Conservation (phyloP, 2,113 vertebrate genomes). For the Oreotrochilus melanogaster region DNA sequence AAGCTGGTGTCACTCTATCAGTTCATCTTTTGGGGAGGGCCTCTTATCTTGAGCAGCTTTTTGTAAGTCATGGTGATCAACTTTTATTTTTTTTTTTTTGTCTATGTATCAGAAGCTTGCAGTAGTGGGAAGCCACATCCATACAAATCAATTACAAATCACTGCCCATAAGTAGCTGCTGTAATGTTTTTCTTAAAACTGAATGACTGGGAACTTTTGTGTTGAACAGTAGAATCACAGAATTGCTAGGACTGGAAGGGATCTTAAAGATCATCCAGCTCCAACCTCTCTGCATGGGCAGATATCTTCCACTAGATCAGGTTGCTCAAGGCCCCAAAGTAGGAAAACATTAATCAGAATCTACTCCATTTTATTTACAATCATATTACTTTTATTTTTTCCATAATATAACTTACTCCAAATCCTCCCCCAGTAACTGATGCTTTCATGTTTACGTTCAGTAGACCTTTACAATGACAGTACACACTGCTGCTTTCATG, state of each 20-base stretch:
- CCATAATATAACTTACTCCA: slow-evolving; percentile 6
- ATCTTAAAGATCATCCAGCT: too few species aligned
- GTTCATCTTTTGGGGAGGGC: not conserved
- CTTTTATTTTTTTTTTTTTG: not conserved
- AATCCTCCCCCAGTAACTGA: not conserved
- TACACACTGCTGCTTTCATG: not conserved
- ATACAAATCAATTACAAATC: not conserved
- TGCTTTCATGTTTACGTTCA: not conserved
- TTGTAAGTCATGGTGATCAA: not conserved
- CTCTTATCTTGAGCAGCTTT: not conserved
- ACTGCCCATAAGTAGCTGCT: not conserved
- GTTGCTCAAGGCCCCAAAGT: too few species aligned
- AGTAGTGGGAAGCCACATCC: not conserved
- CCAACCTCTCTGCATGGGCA: too few species aligned
- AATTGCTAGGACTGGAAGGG: too few species aligned
- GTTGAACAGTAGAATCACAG: not conserved
- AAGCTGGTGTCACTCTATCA: not conserved
- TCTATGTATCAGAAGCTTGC: not conserved
- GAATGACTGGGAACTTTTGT: not conserved
- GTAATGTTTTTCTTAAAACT: not conserved
- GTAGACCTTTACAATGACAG: not conserved
- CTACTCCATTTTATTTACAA: slow-evolving; percentile 47
- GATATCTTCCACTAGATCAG: too few species aligned
- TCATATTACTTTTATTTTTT: slow-evolving; percentile 59
- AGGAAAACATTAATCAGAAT: slow-evolving; percentile 4